Percentiles rank a stretch among this genome's conserved stretches.
Evolutionary conservation across 2,113 vertebrate species (phyloP).

Genomic region (Verasper variegatus): DNA sequence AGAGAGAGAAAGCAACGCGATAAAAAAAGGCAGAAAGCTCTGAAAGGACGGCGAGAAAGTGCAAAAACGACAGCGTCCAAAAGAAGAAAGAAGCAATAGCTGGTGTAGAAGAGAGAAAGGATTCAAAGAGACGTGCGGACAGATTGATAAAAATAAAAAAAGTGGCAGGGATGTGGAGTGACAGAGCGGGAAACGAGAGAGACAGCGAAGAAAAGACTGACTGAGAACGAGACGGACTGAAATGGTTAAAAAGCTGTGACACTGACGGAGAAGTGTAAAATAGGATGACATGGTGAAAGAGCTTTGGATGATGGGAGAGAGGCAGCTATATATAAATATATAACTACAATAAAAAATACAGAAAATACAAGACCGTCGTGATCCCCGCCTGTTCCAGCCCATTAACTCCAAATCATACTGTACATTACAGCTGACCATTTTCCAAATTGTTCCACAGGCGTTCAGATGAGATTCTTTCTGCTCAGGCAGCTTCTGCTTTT

Average conservation of each 20-base stretch:
- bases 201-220: slow-evolving; percentile 9
- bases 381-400: not conserved
- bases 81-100: slow-evolving; percentile 11
- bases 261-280: slow-evolving; percentile 32
- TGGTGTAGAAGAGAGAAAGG: slow-evolving; percentile 9
- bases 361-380: not conserved
- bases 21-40: no score
- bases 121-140: slow-evolving; percentile 26
- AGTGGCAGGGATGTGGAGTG: slow-evolving; percentile 34
- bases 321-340: not conserved
- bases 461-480: not conserved
- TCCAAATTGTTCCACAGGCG: not conserved
- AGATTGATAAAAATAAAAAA: slow-evolving; percentile 21
- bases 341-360: not conserved
- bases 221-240: slow-evolving; percentile 19
- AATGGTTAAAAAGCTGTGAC: slow-evolving; percentile 41
- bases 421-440: not conserved
- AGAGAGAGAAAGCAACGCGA: slow-evolving; percentile 11
- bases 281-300: slow-evolving; percentile 7
- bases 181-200: slow-evolving; percentile 18
- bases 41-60: slow-evolving; percentile 21
- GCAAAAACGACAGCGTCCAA: slow-evolving; percentile 12
- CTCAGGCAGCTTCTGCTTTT: not conserved
- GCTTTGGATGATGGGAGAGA: slow-evolving; percentile 14
- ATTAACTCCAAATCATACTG: slow-evolving; percentile 12